Percentiles rank a stretch among this genome's conserved stretches.
These are phyloP conservation scores for Lasioglossum figueresi DNA, from an alignment of 2,888 invertebrate genomes.

Conservation along the genomic window DNA sequence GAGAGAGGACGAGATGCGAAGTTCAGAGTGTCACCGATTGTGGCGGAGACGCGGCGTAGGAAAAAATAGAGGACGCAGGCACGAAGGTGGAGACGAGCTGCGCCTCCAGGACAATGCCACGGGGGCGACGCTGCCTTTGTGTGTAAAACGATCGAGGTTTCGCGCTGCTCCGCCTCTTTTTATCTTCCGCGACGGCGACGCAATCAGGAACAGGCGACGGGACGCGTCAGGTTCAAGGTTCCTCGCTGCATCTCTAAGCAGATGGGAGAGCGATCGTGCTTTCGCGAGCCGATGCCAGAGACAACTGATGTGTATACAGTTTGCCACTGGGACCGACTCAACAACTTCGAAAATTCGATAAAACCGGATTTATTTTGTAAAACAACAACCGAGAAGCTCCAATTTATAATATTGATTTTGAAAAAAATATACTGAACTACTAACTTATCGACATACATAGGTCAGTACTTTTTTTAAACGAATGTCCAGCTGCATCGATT, in stretches of 20 bases:
- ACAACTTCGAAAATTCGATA: not conserved
- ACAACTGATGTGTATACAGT: not conserved
- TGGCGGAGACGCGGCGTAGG: conserved; percentile 13
- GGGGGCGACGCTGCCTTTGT: conserved; percentile 71
- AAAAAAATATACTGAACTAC: too few relatives aligned
- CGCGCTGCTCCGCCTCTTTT: conserved; percentile 46
- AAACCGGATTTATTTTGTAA: not conserved
- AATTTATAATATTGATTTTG: too few relatives aligned
- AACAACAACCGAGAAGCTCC: not conserved
- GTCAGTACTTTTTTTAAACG: too few relatives aligned
- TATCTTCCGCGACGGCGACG: conserved; percentile 14
- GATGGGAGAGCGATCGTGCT: not conserved
- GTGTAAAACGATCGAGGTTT: conserved; percentile 70
- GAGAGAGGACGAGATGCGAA: not conserved
- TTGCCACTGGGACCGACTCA: not conserved
- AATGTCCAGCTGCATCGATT: too few relatives aligned
- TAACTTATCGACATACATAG: too few relatives aligned
- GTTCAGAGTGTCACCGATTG: conserved; percentile 55
- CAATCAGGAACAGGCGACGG: conserved; percentile 24
- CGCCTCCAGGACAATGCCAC: conserved; percentile 65
- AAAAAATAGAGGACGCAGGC: conserved; percentile 29
- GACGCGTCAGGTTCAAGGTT: not conserved
- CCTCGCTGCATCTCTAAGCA: conserved; percentile 2
- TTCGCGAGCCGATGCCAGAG: not conserved
- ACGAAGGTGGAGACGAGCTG: conserved; percentile 43